Conservation (phyloP, 1,140 invertebrate genomes). For the Drosophila ficusphila region DNA sequence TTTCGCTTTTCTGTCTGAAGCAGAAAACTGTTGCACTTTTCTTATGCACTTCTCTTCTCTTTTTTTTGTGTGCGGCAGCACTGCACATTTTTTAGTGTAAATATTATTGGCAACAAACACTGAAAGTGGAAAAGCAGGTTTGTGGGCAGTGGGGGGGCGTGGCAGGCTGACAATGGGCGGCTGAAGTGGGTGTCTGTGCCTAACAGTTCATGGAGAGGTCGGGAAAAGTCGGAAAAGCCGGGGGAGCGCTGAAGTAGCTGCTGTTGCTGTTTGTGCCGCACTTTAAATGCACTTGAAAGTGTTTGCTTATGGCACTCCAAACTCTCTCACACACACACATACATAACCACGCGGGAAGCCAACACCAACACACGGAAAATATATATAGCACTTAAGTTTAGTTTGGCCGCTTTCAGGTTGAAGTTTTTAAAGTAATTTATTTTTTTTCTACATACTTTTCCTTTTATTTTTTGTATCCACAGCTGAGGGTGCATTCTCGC, state of each 20-base stretch:
- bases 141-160: too few species aligned
- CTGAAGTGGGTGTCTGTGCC: constrained; percentile 73
- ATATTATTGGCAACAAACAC: constrained; percentile 74
- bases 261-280: constrained; percentile 67
- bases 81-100: constrained; percentile 69
- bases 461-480: constrained; percentile 2
- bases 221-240: constrained; percentile 13
- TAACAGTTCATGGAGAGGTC: constrained; percentile 47
- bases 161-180: constrained; percentile 62
- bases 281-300: constrained; percentile 79
- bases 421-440: constrained; percentile 28
- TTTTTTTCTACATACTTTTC: constrained; percentile 1
- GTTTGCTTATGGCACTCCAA: constrained; percentile 73
- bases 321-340: constrained; percentile 21
- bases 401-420: constrained; percentile 44
- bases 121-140: constrained; percentile 14
- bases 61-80: constrained; percentile 24
- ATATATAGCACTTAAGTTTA: constrained; percentile 35
- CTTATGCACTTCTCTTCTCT: constrained; percentile 4
- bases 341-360: constrained; percentile 7
- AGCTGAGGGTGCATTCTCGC: neutral
- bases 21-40: constrained; percentile 68
- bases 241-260: constrained; percentile 63
- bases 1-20: constrained; percentile 1
- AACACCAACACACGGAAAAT: neutral